These are phyloP conservation scores for Hypomesus transpacificus DNA, from an alignment of 2,113 vertebrate genomes.

Conservation along the genomic window DNA sequence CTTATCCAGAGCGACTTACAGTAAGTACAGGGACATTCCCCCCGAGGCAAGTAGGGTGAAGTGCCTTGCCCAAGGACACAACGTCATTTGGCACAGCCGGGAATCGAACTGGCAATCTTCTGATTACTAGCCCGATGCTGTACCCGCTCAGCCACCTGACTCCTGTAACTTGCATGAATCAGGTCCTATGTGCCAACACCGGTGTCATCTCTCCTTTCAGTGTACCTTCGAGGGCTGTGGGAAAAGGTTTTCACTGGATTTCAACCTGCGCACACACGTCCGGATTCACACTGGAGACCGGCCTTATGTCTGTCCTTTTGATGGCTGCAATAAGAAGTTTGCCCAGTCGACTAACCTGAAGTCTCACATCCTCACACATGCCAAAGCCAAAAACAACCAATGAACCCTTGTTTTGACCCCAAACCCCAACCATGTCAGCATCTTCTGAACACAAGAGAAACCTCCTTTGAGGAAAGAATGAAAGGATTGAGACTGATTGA, in stretches of 20 bases:
- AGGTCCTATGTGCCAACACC: neutral
- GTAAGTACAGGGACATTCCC: too few relatives aligned
- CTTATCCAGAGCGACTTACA: too few relatives aligned
- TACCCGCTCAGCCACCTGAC: too few relatives aligned
- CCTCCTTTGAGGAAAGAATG: conserved; percentile 76
- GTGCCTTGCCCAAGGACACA: too few relatives aligned
- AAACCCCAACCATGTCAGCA: conserved; percentile 61
- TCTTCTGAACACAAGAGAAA: conserved; percentile 71
- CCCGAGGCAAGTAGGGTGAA: too few relatives aligned
- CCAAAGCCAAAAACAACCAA: conserved; percentile 99
- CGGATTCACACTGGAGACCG: conserved; percentile 98
- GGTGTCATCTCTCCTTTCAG: conserved; percentile 57
- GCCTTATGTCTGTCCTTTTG: conserved; percentile 97
- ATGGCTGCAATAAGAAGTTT: conserved; percentile 99
- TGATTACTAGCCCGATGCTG: too few relatives aligned
- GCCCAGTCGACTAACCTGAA: conserved; percentile 99
- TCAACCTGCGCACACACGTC: conserved; percentile 98
- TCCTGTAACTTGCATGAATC: neutral
- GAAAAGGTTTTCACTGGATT: conserved; percentile 99
- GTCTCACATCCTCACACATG: conserved; percentile 99
- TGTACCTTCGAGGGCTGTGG: conserved; percentile 98
- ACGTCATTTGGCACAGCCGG: too few relatives aligned
- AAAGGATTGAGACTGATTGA: conserved; percentile 75
- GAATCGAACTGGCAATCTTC: too few relatives aligned
- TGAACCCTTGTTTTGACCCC: conserved; percentile 67